These are phyloP conservation scores for Chionoecetes opilio DNA, from an alignment of 1,140 invertebrate species.

Conservation along the genomic window DNA sequence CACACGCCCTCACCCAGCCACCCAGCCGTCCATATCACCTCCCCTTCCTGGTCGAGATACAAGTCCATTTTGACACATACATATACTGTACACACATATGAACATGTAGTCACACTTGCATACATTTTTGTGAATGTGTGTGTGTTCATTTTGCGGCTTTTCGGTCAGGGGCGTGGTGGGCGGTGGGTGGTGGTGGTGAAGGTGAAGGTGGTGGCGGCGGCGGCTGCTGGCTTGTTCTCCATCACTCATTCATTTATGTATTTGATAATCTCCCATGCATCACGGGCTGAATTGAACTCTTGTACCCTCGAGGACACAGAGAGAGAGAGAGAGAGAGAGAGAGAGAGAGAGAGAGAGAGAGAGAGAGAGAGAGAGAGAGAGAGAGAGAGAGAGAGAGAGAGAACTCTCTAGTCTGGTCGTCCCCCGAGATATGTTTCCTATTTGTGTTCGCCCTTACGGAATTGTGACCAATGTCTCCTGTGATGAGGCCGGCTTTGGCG, in stretches of 20 bases:
- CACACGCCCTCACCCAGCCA: not conserved
- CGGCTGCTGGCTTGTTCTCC: not conserved
- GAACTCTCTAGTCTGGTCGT: not conserved
- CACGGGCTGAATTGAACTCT: slow-evolving; percentile 62
- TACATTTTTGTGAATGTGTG: not conserved
- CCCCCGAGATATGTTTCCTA: slow-evolving; percentile 52
- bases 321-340: slow-evolving; percentile 49
- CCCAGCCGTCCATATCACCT: not conserved
- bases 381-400: not conserved
- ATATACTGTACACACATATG: slow-evolving; percentile 43
- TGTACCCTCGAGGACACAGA: slow-evolving; percentile 42
- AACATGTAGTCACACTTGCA: slow-evolving; percentile 6
- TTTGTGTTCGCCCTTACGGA: slow-evolving; percentile 58
- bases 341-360: slow-evolving; percentile 45
- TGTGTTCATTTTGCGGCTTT: not conserved
- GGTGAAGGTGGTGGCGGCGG: not conserved
- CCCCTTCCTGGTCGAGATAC: not conserved
- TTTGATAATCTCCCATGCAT: slow-evolving; percentile 57
- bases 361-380: slow-evolving; percentile 38
- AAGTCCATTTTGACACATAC: not conserved
- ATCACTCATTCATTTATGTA: slow-evolving; percentile 65
- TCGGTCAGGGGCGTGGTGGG: not conserved
- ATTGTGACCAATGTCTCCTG: slow-evolving; percentile 53
- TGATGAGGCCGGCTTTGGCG: slow-evolving; percentile 41
- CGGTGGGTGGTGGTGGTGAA: not conserved